A percentile compares a stretch with the other conserved stretches of the same genome.
Conservation (phyloP, 2,113 vertebrate species). For the Pandion haliaetus region DNA sequence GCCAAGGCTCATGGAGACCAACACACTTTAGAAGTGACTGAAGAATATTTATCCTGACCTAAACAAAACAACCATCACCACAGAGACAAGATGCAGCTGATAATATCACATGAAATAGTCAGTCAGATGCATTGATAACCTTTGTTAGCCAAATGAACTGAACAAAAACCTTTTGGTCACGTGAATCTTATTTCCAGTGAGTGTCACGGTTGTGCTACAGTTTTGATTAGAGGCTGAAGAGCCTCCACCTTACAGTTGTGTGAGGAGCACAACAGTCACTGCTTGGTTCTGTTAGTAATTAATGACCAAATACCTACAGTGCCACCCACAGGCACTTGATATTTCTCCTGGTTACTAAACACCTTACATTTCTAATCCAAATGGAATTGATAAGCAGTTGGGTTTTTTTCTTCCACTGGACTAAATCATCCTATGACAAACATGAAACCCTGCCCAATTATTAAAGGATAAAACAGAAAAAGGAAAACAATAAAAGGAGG, state of each 20-base stretch:
- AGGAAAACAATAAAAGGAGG: neutral
- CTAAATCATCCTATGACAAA: neutral
- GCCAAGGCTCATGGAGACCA: neutral
- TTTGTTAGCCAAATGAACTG: neutral
- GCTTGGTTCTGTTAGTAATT: neutral
- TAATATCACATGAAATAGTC: neutral
- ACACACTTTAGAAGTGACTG: neutral
- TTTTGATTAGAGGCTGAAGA: neutral
- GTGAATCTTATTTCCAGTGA: neutral
- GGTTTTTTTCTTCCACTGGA: neutral
- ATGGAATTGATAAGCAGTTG: neutral
- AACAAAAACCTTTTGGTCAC: neutral
- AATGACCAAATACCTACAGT: conserved; percentile 12
- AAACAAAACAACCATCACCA: neutral
- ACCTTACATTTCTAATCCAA: neutral
- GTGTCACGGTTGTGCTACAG: neutral
- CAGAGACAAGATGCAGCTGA: neutral
- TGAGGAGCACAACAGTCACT: neutral
- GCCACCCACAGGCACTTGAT: neutral
- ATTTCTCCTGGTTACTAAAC: neutral
- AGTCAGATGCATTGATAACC: neutral
- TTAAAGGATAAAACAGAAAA: neutral
- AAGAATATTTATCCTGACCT: neutral
- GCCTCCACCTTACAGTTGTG: neutral
- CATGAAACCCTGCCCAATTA: neutral